These are phyloP conservation scores for Shinisaurus crocodilurus DNA, from an alignment of 2,113 vertebrate species.

Conservation along the genomic window DNA sequence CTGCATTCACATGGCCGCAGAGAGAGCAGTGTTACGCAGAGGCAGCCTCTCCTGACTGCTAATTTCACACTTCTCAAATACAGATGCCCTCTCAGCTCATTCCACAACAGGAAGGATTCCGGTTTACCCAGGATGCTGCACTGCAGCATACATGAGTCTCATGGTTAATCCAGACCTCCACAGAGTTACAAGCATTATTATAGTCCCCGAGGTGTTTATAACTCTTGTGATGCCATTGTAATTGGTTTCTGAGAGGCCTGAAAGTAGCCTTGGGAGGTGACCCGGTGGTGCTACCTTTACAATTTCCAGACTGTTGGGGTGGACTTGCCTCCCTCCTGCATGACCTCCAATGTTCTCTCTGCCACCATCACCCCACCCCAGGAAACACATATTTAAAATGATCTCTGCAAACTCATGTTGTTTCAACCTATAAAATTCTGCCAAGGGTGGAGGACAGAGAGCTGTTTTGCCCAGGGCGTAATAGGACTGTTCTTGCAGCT, in stretches of 20 bases:
- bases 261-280: not conserved
- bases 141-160: not conserved
- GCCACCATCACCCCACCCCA: not conserved
- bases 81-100: not conserved
- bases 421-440: not conserved
- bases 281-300: not conserved
- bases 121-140: not conserved
- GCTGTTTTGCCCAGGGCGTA: not conserved
- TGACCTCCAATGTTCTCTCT: not conserved
- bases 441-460: not conserved
- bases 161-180: not conserved
- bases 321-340: not conserved
- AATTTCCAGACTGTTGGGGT: not conserved
- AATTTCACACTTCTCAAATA: not conserved
- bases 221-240: not conserved
- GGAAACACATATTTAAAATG: not conserved
- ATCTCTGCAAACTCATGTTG: not conserved
- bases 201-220: not conserved
- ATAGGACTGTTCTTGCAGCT: not conserved
- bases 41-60: not conserved
- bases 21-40: not conserved
- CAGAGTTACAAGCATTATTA: not conserved
- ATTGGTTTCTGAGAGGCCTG: no score
- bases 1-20: not conserved
- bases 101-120: not conserved